These are phyloP conservation scores for Passerina amoena DNA, from an alignment of 2,113 vertebrate genomes.

Conservation along the genomic window DNA sequence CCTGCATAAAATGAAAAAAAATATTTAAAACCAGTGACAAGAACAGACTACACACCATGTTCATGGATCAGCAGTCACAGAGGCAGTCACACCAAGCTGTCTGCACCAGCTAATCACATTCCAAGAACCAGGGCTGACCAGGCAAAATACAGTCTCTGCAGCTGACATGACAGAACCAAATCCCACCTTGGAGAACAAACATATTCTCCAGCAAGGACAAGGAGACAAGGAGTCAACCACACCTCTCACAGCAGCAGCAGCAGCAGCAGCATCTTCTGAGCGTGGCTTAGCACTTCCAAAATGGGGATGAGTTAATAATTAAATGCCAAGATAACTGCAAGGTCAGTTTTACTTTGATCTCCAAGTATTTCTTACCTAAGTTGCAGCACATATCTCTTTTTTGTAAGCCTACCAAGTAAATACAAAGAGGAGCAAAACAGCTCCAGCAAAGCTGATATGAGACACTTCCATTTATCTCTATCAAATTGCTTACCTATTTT, in stretches of 20 bases:
- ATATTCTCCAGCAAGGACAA: background rate
- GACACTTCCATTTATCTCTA: background rate
- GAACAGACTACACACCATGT: background rate
- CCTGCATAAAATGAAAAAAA: background rate
- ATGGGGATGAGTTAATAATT: background rate
- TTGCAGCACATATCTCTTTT: background rate
- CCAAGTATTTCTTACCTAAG: background rate
- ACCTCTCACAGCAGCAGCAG: accelerated
- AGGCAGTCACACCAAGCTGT: accelerated
- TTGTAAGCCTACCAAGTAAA: background rate
- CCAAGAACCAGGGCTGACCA: background rate
- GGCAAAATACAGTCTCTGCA: background rate
- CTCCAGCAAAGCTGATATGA: background rate
- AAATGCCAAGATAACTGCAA: background rate
- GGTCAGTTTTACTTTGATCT: background rate
- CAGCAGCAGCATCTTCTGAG: background rate
- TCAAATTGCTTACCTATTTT: background rate
- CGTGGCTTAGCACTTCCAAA: background rate
- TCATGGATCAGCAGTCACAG: accelerated
- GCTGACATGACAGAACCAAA: accelerated
- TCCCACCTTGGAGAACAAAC: background rate
- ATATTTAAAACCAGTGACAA: background rate
- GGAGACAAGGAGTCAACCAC: background rate
- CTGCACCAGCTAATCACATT: background rate
- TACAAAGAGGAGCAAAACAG: background rate